Base-by-base conservation (phyloP, 2,113 vertebrate genomes). In the Poeciliopsis turrubarensis region DNA sequence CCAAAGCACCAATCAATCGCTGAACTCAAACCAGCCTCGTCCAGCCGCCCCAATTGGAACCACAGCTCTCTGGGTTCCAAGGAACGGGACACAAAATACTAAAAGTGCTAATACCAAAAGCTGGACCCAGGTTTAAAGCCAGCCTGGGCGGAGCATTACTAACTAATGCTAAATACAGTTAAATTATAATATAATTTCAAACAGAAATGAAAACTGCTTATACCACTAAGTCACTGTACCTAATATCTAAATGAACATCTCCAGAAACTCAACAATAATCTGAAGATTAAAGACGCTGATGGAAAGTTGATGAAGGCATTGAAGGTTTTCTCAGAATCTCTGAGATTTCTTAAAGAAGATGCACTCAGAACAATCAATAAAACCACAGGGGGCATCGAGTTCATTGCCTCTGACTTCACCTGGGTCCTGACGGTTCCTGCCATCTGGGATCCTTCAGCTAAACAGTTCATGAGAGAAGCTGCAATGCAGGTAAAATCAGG, bases 401-500 rank as follows among this genome's bases (percentile, higher is more conserved):
- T 60, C n/a, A 3, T 26, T 2, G 4, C 57, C n/a, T 60, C 57
- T 60, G 57, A 60, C 57, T 60, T 60, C 57, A 26, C 57, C 57
- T 60, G 57, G 57, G 57, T 60, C 0, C 26, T 60, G 57, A n/a
- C 32, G 0, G 32, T 34, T 34, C 32, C 32, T 34, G 32, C 32
- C 32, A 34, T 34, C 32, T 34, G 32, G 57, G 2, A 60, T 27
- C n/a, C 2, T 27, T 60, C 57, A 60, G 57, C 57, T 3, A 60
- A 60, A 60, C 57, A 60, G 57, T 60, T 60, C n/a, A 60, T 60
- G 57, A 60, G 57, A 60, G 8, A 60, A 60, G 57, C 57, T 60
- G 57, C 57, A 60, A 60, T 11, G 2, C 57, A 26, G 57, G 57
- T 60, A 60, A 26, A n/a, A 60, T 11, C 1, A n/a, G 22, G 5